phyloP scores from a whole-genome alignment of 2,888 invertebrate genomes.

The Anthophora plumipes region DNA sequence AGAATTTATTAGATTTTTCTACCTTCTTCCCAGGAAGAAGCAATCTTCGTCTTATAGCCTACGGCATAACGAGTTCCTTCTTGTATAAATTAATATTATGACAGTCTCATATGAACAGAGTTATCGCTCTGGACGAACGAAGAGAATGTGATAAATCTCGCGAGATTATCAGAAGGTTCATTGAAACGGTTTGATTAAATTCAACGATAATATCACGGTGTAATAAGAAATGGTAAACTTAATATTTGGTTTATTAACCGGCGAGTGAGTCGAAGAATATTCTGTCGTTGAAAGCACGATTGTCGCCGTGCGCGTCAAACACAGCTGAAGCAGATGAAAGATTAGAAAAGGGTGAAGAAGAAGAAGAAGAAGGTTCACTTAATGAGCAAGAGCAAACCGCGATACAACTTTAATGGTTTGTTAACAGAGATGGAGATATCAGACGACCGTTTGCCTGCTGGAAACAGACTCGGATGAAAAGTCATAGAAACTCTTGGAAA shows the following conservation, averaged over 20 bases:
- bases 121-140: background rate
- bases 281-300: background rate
- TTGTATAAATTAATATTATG: background rate
- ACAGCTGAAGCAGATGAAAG: constrained; percentile 45
- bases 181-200: background rate
- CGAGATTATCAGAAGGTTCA: background rate
- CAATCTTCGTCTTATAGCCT: too few relatives aligned
- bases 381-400: constrained; percentile 74
- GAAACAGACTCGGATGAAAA: constrained; percentile 70
- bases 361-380: constrained; percentile 55
- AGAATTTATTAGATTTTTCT: background rate
- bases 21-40: background rate
- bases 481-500: constrained; percentile 74
- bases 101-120: background rate
- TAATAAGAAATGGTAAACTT: background rate
- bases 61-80: background rate
- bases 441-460: constrained; percentile 70
- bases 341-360: constrained; percentile 62
- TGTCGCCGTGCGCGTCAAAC: constrained; percentile 30
- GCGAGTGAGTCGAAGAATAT: background rate
- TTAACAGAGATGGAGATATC: constrained; percentile 78
- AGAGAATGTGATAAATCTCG: background rate
- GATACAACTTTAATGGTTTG: constrained; percentile 80
- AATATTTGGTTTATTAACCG: background rate
- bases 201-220: background rate